Base-by-base conservation (phyloP, 2,888 invertebrate species). In the Diabrotica balteata region DNA sequence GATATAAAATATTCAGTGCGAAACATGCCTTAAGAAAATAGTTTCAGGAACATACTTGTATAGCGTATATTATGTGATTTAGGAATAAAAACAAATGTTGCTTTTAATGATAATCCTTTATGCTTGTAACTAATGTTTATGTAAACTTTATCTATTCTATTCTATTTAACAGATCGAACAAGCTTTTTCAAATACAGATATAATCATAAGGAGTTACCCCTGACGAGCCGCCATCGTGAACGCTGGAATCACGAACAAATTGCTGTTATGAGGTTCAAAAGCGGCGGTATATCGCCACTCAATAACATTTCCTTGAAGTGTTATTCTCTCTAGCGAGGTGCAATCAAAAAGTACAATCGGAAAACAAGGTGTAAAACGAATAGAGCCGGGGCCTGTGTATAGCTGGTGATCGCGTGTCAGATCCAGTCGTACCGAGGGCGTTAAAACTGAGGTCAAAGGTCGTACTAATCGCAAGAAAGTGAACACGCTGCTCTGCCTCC, bases 401-500 rank as follows among this genome's bases (percentile, higher is more conserved):
- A 55, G 70, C 71, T 66, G 72, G 73, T 60, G 75, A 75, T 75
- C 75, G 75, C 75, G 75, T 75, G 79, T 79, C 76, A 75, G 78
- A 76, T 77, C 71, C 74, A 73, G 75, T 74, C 77, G 75, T 76
- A 77, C 77, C 74, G 79, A 80, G 79, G 80, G 80, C 80, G 80
- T 80, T 79, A 79, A 79, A 76, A 76, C 79, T 62, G 72, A 72
- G 80, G 79, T 80, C 80, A 80, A 67, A 77, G 81, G 80, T 81
- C 81, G 77, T 75, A 77, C 80, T 80, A 81, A 81, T 81, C 81
- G 80, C 80, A 79, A 78, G 79, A 80, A 80, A 79, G 81, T 80
- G 78, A 80, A 80, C 80, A 78, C 80, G 79, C 62, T 72, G 78
- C 72, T 66, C 73, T 74, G 75, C 78, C 78, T 79, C 77, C 72